Conservation (phyloP, 1,140 invertebrate species). For the Aethina tumida region DNA sequence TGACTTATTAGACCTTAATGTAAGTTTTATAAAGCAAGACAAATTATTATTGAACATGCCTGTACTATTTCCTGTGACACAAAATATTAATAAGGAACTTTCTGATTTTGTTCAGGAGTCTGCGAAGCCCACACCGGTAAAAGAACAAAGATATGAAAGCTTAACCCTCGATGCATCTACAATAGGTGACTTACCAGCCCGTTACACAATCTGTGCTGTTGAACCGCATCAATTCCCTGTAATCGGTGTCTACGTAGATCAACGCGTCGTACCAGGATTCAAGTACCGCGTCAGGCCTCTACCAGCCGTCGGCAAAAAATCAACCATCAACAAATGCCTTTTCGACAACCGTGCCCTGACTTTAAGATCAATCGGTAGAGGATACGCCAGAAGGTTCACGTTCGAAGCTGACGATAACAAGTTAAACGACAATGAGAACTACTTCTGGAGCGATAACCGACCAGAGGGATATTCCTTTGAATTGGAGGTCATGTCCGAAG, state of each 20-base stretch:
- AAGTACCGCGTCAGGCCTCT: conserved; percentile 61
- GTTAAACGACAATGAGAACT: conserved; percentile 58
- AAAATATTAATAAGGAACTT: too few relatives aligned
- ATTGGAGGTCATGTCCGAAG: conserved; percentile 54
- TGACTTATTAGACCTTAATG: too few relatives aligned
- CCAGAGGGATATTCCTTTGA: conserved; percentile 64
- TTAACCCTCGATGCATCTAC: conserved; percentile 43
- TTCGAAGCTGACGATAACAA: conserved; percentile 52
- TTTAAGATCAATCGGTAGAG: conserved; percentile 59
- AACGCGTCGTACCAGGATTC: conserved; percentile 60
- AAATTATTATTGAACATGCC: too few relatives aligned
- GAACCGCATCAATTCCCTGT: conserved; percentile 57
- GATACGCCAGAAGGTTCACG: conserved; percentile 63
- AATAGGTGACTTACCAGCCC: conserved; percentile 51
- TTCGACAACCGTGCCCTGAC: conserved; percentile 52
- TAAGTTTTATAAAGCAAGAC: too few relatives aligned
- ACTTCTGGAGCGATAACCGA: conserved; percentile 68
- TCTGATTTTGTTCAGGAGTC: conserved; percentile 5
- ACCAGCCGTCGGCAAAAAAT: conserved; percentile 27
- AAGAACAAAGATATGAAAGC: neutral
- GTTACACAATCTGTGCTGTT: conserved; percentile 50
- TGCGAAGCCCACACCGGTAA: conserved; percentile 2
- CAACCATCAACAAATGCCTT: conserved; percentile 36
- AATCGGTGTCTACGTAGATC: conserved; percentile 63
- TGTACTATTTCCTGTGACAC: too few relatives aligned